Percentiles rank a stretch among this genome's conserved stretches.
Evolutionary conservation across 2,797 vertebrate species (phyloP).

Genomic region (Pygocentrus nattereri): DNA sequence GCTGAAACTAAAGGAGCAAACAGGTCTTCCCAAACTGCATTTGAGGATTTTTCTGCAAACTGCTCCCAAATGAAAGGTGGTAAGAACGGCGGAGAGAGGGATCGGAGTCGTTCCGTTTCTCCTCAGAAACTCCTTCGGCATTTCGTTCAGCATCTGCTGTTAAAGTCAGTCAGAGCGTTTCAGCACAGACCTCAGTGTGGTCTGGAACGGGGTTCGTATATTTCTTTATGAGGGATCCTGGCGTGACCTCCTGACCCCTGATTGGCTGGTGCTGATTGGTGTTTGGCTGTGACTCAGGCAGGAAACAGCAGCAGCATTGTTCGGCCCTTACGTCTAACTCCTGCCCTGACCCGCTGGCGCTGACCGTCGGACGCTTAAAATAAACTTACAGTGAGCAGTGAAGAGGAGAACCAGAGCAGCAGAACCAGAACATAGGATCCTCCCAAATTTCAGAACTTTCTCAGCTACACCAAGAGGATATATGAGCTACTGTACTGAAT

Average conservation of each 20-base stretch:
- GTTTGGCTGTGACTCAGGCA: not conserved
- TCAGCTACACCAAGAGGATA: not conserved
- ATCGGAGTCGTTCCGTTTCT: not conserved
- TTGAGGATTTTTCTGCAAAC: too few relatives aligned
- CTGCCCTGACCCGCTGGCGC: conserved; percentile 17
- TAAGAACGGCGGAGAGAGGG: too few relatives aligned
- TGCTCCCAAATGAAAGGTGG: too few relatives aligned
- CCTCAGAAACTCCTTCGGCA: not conserved
- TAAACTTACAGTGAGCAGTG: conserved; percentile 16
- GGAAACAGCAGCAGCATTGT: conserved; percentile 48
- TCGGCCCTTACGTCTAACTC: conserved; percentile 21
- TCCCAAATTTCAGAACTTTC: not conserved
- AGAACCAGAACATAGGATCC: not conserved
- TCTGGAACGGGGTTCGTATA: not conserved
- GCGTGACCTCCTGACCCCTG: conserved; percentile 3
- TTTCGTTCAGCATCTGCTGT: not conserved
- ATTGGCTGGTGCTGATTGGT: conserved; percentile 18
- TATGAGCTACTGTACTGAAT: not conserved
- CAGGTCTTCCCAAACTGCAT: too few relatives aligned
- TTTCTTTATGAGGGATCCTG: not conserved
- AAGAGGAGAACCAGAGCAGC: not conserved
- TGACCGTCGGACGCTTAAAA: conserved; percentile 42
- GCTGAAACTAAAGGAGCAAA: too few relatives aligned
- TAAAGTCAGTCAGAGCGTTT: not conserved
- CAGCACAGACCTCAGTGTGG: not conserved